Conservation (phyloP, 1,140 invertebrate genomes). For the Bombus difficillimus region DNA sequence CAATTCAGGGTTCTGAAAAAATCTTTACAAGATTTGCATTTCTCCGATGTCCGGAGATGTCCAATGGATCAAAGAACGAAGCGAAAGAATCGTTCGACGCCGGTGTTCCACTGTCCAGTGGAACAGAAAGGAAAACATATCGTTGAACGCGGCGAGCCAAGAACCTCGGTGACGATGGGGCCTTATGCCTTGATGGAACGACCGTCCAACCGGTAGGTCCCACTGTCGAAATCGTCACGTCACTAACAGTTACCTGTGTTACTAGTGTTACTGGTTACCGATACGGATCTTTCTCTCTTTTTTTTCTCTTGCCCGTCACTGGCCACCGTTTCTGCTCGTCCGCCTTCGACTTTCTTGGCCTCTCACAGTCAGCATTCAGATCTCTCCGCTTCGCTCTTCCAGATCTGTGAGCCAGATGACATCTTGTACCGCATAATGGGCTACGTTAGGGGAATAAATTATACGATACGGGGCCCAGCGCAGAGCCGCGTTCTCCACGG, state of each 20-base stretch:
- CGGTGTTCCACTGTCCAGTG: conserved; percentile 7
- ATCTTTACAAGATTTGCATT: background rate
- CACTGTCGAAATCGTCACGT: conserved; percentile 71
- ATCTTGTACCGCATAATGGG: conserved; percentile 69
- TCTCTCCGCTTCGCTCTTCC: conserved; percentile 46
- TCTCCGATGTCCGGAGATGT: background rate
- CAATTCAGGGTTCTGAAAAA: background rate
- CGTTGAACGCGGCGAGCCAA: conserved; percentile 21
- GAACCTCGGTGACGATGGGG: conserved; percentile 61
- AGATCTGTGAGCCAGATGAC: conserved; percentile 67
- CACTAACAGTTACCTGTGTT: conserved; percentile 72
- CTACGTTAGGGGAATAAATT: conserved; percentile 70
- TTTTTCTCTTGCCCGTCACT: background rate
- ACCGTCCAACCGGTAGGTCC: conserved; percentile 63
- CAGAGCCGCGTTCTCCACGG: background rate
- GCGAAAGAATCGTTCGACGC: conserved; percentile 44
- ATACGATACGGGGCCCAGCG: conserved; percentile 37
- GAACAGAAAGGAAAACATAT: conserved; percentile 57
- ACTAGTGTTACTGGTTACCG: conserved; percentile 70
- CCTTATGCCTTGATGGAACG: conserved; percentile 59
- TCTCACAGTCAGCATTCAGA: conserved; percentile 36
- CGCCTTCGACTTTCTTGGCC: conserved; percentile 42
- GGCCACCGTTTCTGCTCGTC: conserved; percentile 29
- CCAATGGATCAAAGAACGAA: conserved; percentile 31
- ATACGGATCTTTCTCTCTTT: conserved; percentile 64